Percentiles rank a stretch among this genome's conserved stretches.
Conservation (phyloP, 2,113 vertebrate species). For the Indicator indicator region DNA sequence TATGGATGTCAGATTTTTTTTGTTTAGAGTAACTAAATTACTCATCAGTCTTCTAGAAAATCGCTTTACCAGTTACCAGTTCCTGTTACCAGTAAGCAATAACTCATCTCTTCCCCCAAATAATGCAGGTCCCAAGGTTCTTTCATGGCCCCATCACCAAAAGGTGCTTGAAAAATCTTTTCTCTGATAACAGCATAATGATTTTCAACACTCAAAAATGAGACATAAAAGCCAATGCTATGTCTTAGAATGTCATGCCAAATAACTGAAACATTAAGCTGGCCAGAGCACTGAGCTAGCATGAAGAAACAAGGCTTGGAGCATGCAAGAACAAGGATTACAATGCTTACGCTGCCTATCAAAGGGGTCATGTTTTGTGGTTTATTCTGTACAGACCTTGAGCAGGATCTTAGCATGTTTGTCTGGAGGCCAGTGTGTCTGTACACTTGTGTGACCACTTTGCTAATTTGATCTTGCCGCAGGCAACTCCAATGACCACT, state of each 20-base stretch:
- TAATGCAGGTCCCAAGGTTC: not conserved
- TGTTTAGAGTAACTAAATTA: not conserved
- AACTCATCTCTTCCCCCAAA: not conserved
- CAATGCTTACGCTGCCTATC: accelerated
- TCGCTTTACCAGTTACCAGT: not conserved
- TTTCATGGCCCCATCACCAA: not conserved
- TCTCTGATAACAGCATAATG: not conserved
- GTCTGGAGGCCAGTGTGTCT: accelerated
- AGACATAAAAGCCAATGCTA: not conserved
- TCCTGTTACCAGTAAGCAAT: not conserved
- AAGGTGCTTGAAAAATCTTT: not conserved
- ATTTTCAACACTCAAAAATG: not conserved
- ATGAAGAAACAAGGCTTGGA: not conserved
- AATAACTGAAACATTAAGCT: not conserved
- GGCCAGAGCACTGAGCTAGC: not conserved
- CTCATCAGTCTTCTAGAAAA: not conserved
- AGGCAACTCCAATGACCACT: not conserved
- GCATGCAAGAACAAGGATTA: not conserved
- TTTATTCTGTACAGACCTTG: not conserved
- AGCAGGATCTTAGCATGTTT: not conserved
- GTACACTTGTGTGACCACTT: not conserved
- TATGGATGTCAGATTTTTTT: not conserved
- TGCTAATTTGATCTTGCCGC: accelerated
- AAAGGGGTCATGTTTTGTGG: not conserved
- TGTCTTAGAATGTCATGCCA: not conserved